Base-by-base conservation (phyloP, 2,797 vertebrate genomes). In the Parauchenoglanis punctatus region DNA sequence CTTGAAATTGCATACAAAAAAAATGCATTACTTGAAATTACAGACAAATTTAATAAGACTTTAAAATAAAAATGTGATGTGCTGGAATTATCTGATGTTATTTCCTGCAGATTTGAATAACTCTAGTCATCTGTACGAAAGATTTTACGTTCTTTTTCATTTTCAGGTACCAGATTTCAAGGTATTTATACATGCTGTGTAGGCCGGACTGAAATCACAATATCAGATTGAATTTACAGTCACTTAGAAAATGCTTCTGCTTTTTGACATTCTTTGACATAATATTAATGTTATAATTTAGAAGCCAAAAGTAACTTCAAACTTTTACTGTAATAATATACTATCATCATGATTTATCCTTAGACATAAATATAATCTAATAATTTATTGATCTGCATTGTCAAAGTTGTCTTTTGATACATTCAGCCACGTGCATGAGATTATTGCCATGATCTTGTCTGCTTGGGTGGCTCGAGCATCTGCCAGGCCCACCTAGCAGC, bases 391-490 rank as follows among this genome's bases (percentile, higher is more conserved):
- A 56, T 46, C 20, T 31, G n/a, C n/a, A 56, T 78, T 78, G 75
- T 78, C 5, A 31, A n/a, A 3, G 15, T 49, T 44, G 23, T 80
- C 85, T 91, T 93, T 91, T 94, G 93, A 93, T 93, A 91, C 89
- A 83, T 86, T 90, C 68, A 63, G 84, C 20, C 52, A 93, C 11
- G 13, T 81, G 46, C 40, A 72, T 58, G 70, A 44, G 75, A 59
- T 54, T 20, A 13, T 67, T 91, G 92, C 91, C 91, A 40, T 46
- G 94, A 91, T 92, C 94, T 87, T 88, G 87, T 88, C 91, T 92
- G 92, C 94, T 92, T 93, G 93, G 92, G 93, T 94, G 94, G 93
- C 91, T 95, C 81, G 8, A 90, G 89, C 91, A 89, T 93, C 92
- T 92, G 87, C 90, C 91, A 87, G 91, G 87, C 92, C 91, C 89